A percentile compares a stretch with the other conserved stretches of the same genome.
Evolutionary conservation across 2,888 invertebrate genomes (phyloP).

Genomic region (Cheilosia impressa): DNA sequence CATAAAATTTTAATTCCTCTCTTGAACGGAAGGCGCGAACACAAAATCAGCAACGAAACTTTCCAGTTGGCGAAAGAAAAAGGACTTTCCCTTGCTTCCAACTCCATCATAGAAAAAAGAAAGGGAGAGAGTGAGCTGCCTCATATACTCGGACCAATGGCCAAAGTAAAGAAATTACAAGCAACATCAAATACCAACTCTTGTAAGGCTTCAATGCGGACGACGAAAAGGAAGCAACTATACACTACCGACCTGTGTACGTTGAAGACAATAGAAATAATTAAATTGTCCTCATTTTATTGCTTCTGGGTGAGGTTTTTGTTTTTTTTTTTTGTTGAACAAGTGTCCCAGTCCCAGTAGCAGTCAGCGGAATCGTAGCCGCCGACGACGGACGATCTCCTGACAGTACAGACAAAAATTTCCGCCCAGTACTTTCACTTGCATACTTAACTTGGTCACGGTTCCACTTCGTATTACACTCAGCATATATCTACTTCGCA

Average conservation of each 20-base stretch:
- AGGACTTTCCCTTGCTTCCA: too few relatives aligned
- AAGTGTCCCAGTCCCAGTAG: constrained; percentile 27
- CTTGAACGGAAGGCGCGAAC: too few relatives aligned
- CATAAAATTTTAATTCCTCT: too few relatives aligned
- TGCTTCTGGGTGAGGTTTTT: constrained; percentile 61
- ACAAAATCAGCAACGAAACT: too few relatives aligned
- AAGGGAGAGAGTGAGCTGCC: too few relatives aligned
- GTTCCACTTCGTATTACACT: constrained; percentile 35
- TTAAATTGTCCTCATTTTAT: constrained; percentile 68
- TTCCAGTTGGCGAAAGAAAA: too few relatives aligned
- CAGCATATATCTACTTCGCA: constrained; percentile 48
- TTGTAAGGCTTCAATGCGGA: background rate
- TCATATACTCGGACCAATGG: too few relatives aligned
- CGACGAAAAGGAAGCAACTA: constrained; percentile 5
- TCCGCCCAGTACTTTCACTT: constrained; percentile 64
- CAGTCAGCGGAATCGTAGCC: constrained; percentile 25
- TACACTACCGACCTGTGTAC: constrained; percentile 11
- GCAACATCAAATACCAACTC: too few relatives aligned
- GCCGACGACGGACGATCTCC: constrained; percentile 9
- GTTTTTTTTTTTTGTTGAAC: constrained; percentile 19
- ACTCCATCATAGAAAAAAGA: too few relatives aligned
- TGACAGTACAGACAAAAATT: constrained; percentile 17
- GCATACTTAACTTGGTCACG: constrained; percentile 21
- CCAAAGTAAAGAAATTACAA: too few relatives aligned
- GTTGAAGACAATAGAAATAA: constrained; percentile 65